These are phyloP conservation scores for Sinohyriopsis cumingii DNA, from an alignment of 2,888 invertebrate genomes.

Conservation along the genomic window DNA sequence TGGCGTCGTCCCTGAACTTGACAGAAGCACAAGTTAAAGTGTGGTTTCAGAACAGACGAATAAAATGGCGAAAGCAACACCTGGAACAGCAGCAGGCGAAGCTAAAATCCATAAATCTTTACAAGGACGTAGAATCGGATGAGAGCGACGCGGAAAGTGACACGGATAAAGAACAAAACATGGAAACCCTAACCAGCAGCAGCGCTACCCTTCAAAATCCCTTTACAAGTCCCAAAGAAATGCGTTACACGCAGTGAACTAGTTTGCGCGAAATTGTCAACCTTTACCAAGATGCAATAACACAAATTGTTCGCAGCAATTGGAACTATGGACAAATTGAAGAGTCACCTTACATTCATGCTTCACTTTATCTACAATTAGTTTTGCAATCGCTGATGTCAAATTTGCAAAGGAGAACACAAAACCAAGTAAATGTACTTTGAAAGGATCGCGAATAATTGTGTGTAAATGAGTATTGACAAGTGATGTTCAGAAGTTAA, in stretches of 20 bases:
- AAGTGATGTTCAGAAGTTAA: too few relatives aligned
- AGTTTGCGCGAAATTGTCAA: too few relatives aligned
- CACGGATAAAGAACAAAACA: conserved; percentile 19
- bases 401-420: too few relatives aligned
- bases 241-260: conserved; percentile 21
- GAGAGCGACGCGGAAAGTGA: conserved; percentile 35
- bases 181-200: conserved; percentile 10
- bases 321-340: too few relatives aligned
- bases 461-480: too few relatives aligned
- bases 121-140: conserved; percentile 36
- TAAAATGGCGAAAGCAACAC: conserved; percentile 97
- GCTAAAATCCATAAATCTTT: conserved; percentile 36
- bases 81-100: conserved; percentile 82
- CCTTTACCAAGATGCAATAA: too few relatives aligned
- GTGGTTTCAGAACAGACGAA: conserved; percentile 77
- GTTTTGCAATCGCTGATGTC: too few relatives aligned
- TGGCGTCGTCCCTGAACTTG: conserved; percentile 89
- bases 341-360: too few relatives aligned
- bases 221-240: conserved; percentile 36
- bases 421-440: too few relatives aligned
- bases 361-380: too few relatives aligned
- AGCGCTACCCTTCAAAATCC: conserved; percentile 22
- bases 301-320: too few relatives aligned
- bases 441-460: too few relatives aligned
- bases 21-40: conserved; percentile 88